Evolutionary conservation across 2,797 vertebrate species (phyloP).

Genomic region (Mus minutoides): DNA sequence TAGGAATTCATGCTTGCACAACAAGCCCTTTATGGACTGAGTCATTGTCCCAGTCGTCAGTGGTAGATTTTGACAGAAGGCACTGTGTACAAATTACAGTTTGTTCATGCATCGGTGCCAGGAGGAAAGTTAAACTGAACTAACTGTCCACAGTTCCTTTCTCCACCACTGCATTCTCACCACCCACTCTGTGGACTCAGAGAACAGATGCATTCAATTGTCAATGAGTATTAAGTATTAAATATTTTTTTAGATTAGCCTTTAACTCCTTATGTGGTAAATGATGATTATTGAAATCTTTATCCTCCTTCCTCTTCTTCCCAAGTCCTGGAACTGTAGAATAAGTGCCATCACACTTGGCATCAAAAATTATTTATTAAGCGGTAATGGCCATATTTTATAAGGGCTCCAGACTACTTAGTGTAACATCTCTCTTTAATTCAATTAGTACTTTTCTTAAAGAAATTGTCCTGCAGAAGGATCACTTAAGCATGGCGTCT

Average conservation of each 20-base stretch:
- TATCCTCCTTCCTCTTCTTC: background rate
- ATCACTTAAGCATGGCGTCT: background rate
- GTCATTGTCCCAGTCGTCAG: background rate
- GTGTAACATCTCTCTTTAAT: background rate
- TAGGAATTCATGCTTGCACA: background rate
- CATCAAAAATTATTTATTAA: constrained; percentile 8
- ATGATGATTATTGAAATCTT: background rate
- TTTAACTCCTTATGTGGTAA: background rate
- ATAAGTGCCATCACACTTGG: background rate
- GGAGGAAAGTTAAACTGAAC: constrained; percentile 46
- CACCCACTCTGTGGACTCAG: constrained; percentile 26
- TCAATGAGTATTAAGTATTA: constrained; percentile 26
- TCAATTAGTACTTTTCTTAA: background rate
- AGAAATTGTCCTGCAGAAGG: background rate
- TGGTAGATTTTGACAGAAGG: constrained; percentile 56
- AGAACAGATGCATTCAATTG: constrained; percentile 44
- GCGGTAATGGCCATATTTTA: background rate
- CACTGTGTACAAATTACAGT: constrained; percentile 43
- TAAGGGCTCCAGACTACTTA: background rate
- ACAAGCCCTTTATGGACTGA: background rate
- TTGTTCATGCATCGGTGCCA: constrained; percentile 57
- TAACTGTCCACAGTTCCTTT: constrained; percentile 46
- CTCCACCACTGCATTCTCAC: background rate
- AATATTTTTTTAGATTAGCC: background rate
- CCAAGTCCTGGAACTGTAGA: background rate